Base-by-base conservation (phyloP, 2,797 vertebrate genomes). In the Rousettus madagascariensis region DNA sequence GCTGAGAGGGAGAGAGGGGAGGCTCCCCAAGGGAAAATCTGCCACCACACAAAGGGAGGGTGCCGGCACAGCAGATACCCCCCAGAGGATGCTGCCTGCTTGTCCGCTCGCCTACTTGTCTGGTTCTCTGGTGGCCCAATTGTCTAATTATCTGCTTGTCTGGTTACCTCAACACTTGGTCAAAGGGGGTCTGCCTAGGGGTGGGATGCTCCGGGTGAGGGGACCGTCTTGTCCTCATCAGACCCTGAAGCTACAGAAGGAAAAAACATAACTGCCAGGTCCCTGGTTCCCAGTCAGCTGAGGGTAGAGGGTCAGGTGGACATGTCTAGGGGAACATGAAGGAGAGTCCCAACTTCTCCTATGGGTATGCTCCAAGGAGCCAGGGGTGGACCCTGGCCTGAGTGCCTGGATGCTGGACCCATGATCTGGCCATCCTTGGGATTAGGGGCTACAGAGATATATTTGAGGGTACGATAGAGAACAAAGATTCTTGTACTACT, bases 121-220 rank as follows among this genome's bases (percentile, higher is more conserved):
- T 41, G 51, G 51, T n/a, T 85, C 72, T 57, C 82, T 43, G 13
- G 33, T 86, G 66, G 65, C 53, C 75, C 84, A 17, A 22, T 16
- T 80, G 30, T 66, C 84, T 84, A 53, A 83, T 90, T 92, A 49
- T 79, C 41, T 51, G 75, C 51, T 69, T 95, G 53, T 43, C 82
- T 28, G 22, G 51, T 86, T 79, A 38, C 72, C 82, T 66, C 74
- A 71, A 63, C 30, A 43, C 46, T n/a, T 84, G 75, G 57, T 46
- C 53, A 72, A 38, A 91, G n/a, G 77, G 16, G 11, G 33, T 49
- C 51, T 57, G 20, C 46, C 15, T 41, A 17, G 15, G 10, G 49
- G 19, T 24, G 24, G 57, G 24, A 9, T 4, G 41, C 59, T 84
- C 41, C 36, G 38, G 12, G 10, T 72, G 46, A 53, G 20, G 28